Base-by-base conservation (phyloP, 1,140 invertebrate species). In the Lucilia cuprina region DNA sequence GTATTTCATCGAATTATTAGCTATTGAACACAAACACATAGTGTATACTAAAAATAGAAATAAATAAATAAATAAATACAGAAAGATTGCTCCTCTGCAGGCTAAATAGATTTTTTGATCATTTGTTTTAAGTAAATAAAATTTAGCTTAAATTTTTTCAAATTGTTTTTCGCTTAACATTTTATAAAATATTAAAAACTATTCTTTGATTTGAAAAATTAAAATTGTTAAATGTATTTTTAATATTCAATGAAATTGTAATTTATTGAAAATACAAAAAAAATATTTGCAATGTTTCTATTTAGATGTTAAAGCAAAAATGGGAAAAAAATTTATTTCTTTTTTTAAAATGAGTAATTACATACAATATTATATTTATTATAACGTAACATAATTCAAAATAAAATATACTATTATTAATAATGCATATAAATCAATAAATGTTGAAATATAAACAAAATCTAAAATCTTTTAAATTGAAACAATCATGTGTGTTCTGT, bases 1-100 rank as follows among this genome's bases (percentile, higher is more conserved):
- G 90, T 85, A 82, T 91, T 13, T 35, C 55, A 77, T 70, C 84
- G 55, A 85, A 83, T 74, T 85, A 85, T 41, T 41, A 41, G 41
- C 41, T 41, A 41, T 41, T 10, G 41, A 41, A 41, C 41, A 41
- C 41, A 41, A 7, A 60, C 17, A 60, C 50, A 60, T n/a, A 60
- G n/a, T 41, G n/a, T 60, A 60, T n/a, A 3, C 13, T 17, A 60
- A 60, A 60, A 60, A n/a, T 2, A 60, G n/a, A n/a, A n/a, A n/a
- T n/a, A n/a, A n/a, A n/a, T n/a, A n/a, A n/a, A 60, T 3, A 60
- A 17, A 60, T n/a, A 60, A 60, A 7, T 60, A 60, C 55, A 60
- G 14, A 60, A 8, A 2, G 41, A 41, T 8, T 41, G 41, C 41
- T 41, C 41, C 41, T 60, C n/a, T n/a, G 55, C 55, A 60, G 55